Percentiles rank a stretch among this genome's conserved stretches.
These are phyloP conservation scores for Colinus virginianus DNA, from an alignment of 2,113 vertebrate genomes.

Conservation along the genomic window DNA sequence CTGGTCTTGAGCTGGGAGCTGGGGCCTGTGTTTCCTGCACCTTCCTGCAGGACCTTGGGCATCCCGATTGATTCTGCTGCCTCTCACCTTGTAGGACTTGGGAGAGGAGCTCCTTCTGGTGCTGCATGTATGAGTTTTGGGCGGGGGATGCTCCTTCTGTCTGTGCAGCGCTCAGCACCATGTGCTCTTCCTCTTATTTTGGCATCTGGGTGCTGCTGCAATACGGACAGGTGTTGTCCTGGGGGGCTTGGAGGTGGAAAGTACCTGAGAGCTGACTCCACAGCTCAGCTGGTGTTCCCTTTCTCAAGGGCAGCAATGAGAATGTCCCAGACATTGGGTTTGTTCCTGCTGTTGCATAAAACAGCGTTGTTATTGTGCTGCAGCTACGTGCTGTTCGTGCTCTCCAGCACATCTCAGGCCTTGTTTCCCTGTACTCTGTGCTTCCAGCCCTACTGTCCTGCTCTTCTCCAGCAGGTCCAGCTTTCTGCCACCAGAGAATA, in stretches of 20 bases:
- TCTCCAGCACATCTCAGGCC: background rate
- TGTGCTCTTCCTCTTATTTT: background rate
- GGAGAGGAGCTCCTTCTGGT: background rate
- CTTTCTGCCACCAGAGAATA: background rate
- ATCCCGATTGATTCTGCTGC: background rate
- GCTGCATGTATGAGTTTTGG: background rate
- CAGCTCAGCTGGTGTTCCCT: background rate
- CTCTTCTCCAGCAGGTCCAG: background rate
- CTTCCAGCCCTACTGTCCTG: background rate
- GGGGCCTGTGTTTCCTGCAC: background rate
- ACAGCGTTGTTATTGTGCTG: background rate
- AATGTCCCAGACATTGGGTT: background rate
- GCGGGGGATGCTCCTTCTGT: background rate
- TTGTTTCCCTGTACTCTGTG: fast-evolving
- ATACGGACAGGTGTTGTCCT: background rate
- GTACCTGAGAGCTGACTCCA: background rate
- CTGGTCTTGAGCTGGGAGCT: background rate
- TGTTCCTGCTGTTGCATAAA: background rate
- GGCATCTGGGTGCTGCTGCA: slow-evolving; percentile 39
- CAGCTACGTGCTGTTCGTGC: background rate
- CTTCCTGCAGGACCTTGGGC: background rate
- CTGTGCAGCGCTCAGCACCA: background rate
- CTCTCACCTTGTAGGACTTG: background rate
- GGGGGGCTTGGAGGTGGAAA: background rate
- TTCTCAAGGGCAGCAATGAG: background rate